Base-by-base conservation (phyloP, 2,888 invertebrate species). In the Pammene fasciana region DNA sequence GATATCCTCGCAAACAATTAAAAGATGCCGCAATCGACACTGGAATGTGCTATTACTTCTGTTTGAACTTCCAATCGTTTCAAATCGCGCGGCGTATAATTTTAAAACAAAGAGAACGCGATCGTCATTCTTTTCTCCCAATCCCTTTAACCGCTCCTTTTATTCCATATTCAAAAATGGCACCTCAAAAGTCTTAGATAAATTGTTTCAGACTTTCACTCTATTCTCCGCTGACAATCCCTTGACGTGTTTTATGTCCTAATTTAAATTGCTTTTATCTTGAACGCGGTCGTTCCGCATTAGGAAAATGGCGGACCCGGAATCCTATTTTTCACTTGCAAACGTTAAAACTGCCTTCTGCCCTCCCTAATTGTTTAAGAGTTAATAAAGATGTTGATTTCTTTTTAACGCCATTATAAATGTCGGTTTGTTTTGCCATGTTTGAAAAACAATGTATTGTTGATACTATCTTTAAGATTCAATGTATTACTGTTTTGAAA, bases 201-300 rank as follows among this genome's bases (percentile, higher is more conserved):
- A 86, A 88, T 86, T 82, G 83, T 80, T 71, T 77, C 75, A 72
- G 76, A 75, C 78, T 80, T 52, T 81, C 80, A 78, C 81, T 85
- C 82, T 78, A 80, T 83, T 85, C 79, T 81, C 76, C 81, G 81
- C 83, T 88, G 87, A 88, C 87, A 89, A 88, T 86, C 84, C 82
- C 86, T 80, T 83, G 87, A 86, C 88, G 79, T 89, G 87, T 85
- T 90, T 88, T 88, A 89, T 86, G 86, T 78, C 78, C 82, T 82
- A 84, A 66, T 73, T 84, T 83, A 85, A 85, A 85, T 85, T 84
- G 86, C 81, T 85, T 84, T 85, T 85, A 86, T 84, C 83, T 81
- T 74, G 83, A 84, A 82, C 84, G 82, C 82, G 82, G 76, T 84
- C 80, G 80, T 83, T 81, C 79, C 81, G 81, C 76, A 76, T 74